Conservation (phyloP, 2,888 invertebrate genomes). For the Trichopria drosophilae region DNA sequence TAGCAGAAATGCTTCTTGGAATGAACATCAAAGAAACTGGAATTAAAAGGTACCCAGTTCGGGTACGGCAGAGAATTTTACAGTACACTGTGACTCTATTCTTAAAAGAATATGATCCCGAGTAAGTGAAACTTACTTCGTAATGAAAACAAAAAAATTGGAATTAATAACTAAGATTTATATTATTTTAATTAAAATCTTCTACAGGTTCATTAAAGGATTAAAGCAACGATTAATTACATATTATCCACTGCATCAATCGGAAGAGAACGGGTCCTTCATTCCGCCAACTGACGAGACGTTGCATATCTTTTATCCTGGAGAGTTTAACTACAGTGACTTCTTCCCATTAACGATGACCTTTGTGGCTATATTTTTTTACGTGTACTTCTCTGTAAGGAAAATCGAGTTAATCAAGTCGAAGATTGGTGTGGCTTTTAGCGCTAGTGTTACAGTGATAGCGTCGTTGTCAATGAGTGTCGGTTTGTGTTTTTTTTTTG, state of each 20-base stretch:
- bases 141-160: background rate
- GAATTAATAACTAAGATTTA: constrained; percentile 6
- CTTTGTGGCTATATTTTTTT: constrained; percentile 84
- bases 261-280: constrained; percentile 50
- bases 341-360: constrained; percentile 82
- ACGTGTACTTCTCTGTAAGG: constrained; percentile 92
- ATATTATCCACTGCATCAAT: constrained; percentile 74
- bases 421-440: constrained; percentile 82
- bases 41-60: constrained; percentile 82
- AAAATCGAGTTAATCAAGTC: constrained; percentile 93
- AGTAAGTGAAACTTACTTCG: constrained; percentile 61
- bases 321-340: constrained; percentile 82
- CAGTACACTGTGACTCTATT: constrained; percentile 90
- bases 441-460: constrained; percentile 84
- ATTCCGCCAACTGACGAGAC: constrained; percentile 54
- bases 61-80: constrained; percentile 80
- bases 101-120: constrained; percentile 75
- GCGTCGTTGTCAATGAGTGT: constrained; percentile 91
- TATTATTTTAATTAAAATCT: constrained; percentile 6
- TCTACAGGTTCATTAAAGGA: constrained; percentile 71
- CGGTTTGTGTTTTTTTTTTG: constrained; percentile 85
- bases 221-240: constrained; percentile 70
- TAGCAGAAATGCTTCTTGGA: constrained; percentile 90
- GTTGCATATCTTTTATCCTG: constrained; percentile 84
- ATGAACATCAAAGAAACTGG: constrained; percentile 89